phyloP scores from a whole-genome alignment of 2,797 vertebrate genomes.

The Syngnathus acus region DNA sequence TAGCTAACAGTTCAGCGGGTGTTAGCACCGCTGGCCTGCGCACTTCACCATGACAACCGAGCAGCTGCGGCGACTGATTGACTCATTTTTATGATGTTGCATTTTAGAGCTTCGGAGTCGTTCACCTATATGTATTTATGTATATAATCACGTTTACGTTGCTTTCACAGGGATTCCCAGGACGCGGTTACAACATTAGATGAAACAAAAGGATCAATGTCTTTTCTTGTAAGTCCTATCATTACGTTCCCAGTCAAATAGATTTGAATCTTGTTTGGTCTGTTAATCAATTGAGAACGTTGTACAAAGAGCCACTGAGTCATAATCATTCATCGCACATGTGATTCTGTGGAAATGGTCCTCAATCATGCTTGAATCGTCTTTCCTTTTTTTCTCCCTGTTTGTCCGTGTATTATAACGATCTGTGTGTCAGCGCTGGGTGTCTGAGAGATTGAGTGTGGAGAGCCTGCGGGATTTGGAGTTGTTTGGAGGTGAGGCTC shows the following conservation, averaged over 20 bases:
- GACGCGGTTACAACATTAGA: constrained; percentile 43
- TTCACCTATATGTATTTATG: neutral
- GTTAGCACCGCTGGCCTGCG: constrained; percentile 21
- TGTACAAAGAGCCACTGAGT: neutral
- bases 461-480: constrained; percentile 97
- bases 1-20: constrained; percentile 22
- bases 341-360: constrained; percentile 25
- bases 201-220: constrained; percentile 69
- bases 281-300: constrained; percentile 2
- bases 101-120: neutral
- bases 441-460: constrained; percentile 97
- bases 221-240: constrained; percentile 73
- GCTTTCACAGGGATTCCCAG: constrained; percentile 34
- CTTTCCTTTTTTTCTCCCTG: constrained; percentile 23
- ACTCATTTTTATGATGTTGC: neutral
- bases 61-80: neutral
- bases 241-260: neutral
- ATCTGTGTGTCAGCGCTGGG: constrained; percentile 85
- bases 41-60: constrained; percentile 12
- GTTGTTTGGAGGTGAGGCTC: constrained; percentile 90
- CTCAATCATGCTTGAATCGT: constrained; percentile 38
- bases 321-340: constrained; percentile 12
- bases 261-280: neutral
- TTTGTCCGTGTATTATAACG: constrained; percentile 29
- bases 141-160: neutral